Base-by-base conservation (phyloP, 92 coral and sea anemone species). In the Umimayanthus kanabou region DNA sequence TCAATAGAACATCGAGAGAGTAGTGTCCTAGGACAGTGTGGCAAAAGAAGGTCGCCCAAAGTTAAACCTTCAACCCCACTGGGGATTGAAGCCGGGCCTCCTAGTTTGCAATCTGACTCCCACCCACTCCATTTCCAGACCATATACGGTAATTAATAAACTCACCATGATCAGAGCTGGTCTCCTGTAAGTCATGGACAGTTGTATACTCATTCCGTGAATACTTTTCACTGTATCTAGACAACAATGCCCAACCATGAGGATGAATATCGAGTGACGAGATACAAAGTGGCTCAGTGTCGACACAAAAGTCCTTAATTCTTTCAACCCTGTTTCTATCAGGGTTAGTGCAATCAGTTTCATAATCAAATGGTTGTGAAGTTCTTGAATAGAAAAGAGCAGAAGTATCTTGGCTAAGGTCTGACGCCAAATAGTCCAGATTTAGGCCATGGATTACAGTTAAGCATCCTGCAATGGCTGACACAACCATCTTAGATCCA, bases 221-320 rank as follows among this genome's bases (percentile, higher is more conserved):
- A 47, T 88, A 90, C 67, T 74, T 91, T 49, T 92, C 92, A 6
- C 94, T 90, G 75, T 94, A 97, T 42, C 99, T 88, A 16, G 98
- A 89, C 43, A 94, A 75, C 23, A 94, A 79, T 47, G 97, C 94
- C 95, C 98, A 97, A 39, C 98, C 95, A 65, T 95, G 92, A 0
- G 98, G 99, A 65, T 97, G 99, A n/a, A 97, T 92, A 47, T 94
- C 96, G 3, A 97, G 80, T 20, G 99, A 95, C 9, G 99, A 91
- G 66, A 97, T 94, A 83, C 95, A 92, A 94, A 95, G 91, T 1
- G 99, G 99, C 15, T 49, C 85, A 4, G 91, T 80, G n/a, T 87
- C 88, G 8, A 92, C 94, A 9, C 96, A 96, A 76, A 92, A 97
- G 80, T 97, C 99, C 55, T 87, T 88, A 81, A 95, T 87, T 15